These are phyloP conservation scores for Lithophane socia DNA, from an alignment of 2,888 invertebrate genomes.

Conservation along the genomic window DNA sequence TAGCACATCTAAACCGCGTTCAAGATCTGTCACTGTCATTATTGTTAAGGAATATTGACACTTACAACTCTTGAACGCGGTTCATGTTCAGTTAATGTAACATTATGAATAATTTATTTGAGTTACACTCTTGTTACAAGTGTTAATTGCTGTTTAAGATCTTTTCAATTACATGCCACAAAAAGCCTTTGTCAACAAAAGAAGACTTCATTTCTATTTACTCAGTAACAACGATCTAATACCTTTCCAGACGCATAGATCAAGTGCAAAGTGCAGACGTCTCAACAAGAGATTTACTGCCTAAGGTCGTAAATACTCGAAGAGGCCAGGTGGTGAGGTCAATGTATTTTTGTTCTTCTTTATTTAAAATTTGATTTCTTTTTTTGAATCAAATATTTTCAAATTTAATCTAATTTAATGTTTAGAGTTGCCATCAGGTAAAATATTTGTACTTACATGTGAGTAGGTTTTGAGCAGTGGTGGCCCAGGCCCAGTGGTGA, in stretches of 20 bases:
- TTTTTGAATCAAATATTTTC: no score
- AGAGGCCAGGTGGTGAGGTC: slow-evolving; percentile 16
- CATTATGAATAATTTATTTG: background rate
- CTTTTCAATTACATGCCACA: slow-evolving; percentile 13
- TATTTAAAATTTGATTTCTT: background rate
- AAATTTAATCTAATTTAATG: background rate
- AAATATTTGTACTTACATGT: background rate
- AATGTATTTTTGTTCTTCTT: slow-evolving; percentile 6
- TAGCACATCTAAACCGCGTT: no score
- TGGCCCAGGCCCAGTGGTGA: no score
- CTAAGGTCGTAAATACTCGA: slow-evolving; percentile 54
- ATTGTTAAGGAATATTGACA: no score
- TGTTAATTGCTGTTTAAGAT: background rate
- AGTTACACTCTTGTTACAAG: background rate
- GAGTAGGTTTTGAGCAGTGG: background rate
- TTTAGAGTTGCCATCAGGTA: background rate
- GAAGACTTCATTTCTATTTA: slow-evolving; percentile 33
- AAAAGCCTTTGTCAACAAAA: slow-evolving; percentile 1
- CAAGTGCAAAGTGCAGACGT: slow-evolving; percentile 66
- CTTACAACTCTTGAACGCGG: background rate
- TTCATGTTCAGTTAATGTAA: background rate
- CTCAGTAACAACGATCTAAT: slow-evolving; percentile 28
- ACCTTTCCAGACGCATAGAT: slow-evolving; percentile 68
- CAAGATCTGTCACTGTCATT: no score
- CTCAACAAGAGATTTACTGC: slow-evolving; percentile 63